These are phyloP conservation scores for Heterodera carotae DNA, from an alignment of 1,140 invertebrate genomes.

Conservation along the genomic window DNA sequence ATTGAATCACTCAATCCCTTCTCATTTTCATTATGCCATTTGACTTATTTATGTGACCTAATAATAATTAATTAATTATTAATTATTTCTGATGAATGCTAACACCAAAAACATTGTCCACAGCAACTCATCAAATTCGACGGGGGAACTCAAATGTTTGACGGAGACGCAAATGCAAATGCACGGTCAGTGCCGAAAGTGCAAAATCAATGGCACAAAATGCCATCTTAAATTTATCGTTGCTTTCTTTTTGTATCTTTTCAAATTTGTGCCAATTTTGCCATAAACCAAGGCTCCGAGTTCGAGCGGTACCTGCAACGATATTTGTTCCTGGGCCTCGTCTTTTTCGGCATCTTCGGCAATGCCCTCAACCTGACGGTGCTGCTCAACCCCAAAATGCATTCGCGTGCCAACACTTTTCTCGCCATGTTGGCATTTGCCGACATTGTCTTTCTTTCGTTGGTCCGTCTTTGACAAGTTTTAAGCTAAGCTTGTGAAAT, in stretches of 20 bases:
- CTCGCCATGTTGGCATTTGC: constrained; percentile 57
- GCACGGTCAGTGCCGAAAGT: constrained; percentile 16
- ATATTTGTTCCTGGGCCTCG: constrained; percentile 60
- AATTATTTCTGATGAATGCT: background rate
- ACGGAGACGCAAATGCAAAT: constrained; percentile 25
- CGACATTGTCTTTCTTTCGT: constrained; percentile 57
- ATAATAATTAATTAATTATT: background rate
- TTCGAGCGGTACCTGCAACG: constrained; percentile 60
- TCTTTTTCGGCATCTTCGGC: constrained; percentile 61
- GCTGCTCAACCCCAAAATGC: constrained; percentile 58
- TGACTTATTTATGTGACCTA: background rate
- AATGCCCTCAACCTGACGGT: constrained; percentile 61
- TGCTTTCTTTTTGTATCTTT: background rate
- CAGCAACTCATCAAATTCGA: background rate
- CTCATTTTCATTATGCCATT: background rate
- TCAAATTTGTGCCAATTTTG: background rate
- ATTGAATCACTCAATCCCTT: too few relatives aligned
- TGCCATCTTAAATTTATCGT: background rate
- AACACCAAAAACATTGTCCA: constrained; percentile 1
- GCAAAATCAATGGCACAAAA: background rate
- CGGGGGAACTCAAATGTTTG: constrained; percentile 1
- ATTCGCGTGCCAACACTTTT: constrained; percentile 62
- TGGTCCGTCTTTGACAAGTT: constrained; percentile 16
- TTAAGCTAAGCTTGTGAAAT: background rate
- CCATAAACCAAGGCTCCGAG: constrained; percentile 38